Conservation (phyloP, 2,888 invertebrate species). For the Xanthorhoe spadicearia region DNA sequence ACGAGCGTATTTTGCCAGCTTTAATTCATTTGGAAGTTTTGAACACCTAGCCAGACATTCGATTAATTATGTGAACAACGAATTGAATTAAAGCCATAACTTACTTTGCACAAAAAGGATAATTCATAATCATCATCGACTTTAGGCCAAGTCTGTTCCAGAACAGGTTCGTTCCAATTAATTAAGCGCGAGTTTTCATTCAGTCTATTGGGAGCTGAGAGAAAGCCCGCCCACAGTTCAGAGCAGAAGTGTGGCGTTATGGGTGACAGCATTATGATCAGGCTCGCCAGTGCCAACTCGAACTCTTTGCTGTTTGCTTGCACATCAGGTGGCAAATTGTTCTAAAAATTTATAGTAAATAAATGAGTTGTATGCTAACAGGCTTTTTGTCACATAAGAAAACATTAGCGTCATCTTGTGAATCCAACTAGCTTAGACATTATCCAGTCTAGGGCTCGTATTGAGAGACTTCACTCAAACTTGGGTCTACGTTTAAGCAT, state of each 20-base stretch:
- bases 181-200: conserved; percentile 79
- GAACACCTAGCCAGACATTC: background rate
- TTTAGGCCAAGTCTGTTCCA: conserved; percentile 91
- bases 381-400: no score
- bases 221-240: conserved; percentile 94
- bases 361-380: background rate
- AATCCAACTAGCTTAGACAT: no score
- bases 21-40: background rate
- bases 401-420: no score
- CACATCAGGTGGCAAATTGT: conserved; percentile 86
- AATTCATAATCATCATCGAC: conserved; percentile 88
- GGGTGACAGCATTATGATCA: conserved; percentile 94
- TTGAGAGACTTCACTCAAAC: no score
- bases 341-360: conserved; percentile 56
- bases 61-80: background rate
- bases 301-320: conserved; percentile 88
- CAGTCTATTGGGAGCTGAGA: conserved; percentile 86
- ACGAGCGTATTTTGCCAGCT: no score
- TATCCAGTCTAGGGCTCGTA: no score
- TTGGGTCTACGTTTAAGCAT: no score
- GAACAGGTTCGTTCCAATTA: conserved; percentile 88
- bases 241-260: conserved; percentile 96
- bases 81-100: conserved; percentile 30
- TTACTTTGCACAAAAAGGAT: conserved; percentile 87
- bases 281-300: conserved; percentile 90